Evolutionary conservation across 1,140 invertebrate genomes (phyloP).

Genomic region (Nasonia longicornis): DNA sequence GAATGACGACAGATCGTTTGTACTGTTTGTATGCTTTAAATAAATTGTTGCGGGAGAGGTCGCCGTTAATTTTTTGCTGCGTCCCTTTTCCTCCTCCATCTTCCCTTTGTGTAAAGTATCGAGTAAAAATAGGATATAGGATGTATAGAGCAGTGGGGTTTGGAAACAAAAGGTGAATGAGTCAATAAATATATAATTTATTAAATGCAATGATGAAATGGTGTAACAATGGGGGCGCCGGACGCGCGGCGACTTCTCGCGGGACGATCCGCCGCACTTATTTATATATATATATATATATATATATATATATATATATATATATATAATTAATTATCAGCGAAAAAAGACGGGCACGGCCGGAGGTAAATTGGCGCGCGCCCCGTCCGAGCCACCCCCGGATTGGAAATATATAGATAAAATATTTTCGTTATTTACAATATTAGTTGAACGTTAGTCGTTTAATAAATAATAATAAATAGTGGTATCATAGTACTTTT

Average conservation of each 20-base stretch:
- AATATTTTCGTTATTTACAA: slow-evolving; percentile 71
- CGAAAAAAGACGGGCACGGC: slow-evolving; percentile 50
- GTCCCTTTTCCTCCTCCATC: neutral
- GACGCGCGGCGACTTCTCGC: slow-evolving; percentile 57
- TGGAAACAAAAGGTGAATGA: slow-evolving; percentile 50
- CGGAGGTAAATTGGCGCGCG: slow-evolving; percentile 60
- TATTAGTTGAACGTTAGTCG: slow-evolving; percentile 68
- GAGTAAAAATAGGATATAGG: neutral
- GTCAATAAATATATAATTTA: slow-evolving; percentile 71
- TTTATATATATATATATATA: slow-evolving; percentile 31
- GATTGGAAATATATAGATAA: slow-evolving; percentile 69
- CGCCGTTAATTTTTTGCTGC: slow-evolving; percentile 27
- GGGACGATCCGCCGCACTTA: slow-evolving; percentile 51
- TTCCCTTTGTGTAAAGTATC: no score
- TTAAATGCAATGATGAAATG: slow-evolving; percentile 71
- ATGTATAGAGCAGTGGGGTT: neutral
- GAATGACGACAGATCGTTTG: slow-evolving; percentile 64
- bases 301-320: slow-evolving; percentile 40
- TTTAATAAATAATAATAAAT: slow-evolving; percentile 68
- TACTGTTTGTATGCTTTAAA: slow-evolving; percentile 71
- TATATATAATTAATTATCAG: slow-evolving; percentile 39
- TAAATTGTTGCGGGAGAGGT: slow-evolving; percentile 65
- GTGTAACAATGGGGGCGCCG: slow-evolving; percentile 68
- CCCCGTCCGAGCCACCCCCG: slow-evolving; percentile 56
- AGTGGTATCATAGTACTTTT: slow-evolving; percentile 61